Conservation (phyloP, 2,113 vertebrate species). For the Candoia aspera region DNA sequence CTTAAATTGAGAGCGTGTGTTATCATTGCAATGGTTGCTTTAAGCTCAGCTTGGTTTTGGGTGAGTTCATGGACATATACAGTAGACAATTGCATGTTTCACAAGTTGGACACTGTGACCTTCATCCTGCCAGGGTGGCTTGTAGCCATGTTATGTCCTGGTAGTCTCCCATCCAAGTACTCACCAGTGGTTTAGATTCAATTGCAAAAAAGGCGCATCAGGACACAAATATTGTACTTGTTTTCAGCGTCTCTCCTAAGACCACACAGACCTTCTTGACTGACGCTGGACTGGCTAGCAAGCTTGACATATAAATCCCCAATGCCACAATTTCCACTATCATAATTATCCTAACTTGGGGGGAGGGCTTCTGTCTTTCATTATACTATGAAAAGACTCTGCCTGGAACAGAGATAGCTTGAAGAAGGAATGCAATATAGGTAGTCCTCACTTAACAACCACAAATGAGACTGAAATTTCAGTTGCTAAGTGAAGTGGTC, state of each 20-base stretch:
- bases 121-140: neutral
- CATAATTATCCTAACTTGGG: neutral
- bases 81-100: neutral
- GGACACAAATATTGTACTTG: neutral
- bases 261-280: neutral
- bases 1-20: neutral
- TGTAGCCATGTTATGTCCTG: neutral
- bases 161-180: neutral
- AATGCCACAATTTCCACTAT: neutral
- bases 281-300: neutral
- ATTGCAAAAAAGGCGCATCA: neutral
- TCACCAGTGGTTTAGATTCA: neutral
- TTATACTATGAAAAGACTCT: too few species aligned
- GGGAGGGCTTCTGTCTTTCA: neutral
- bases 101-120: neutral
- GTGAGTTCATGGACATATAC: neutral
- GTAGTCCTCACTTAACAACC: too few species aligned
- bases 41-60: neutral
- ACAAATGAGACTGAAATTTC: too few species aligned
- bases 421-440: too few species aligned
- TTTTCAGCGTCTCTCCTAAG: neutral
- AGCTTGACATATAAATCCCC: neutral
- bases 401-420: too few species aligned
- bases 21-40: neutral
- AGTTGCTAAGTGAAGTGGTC: too few species aligned